Evolutionary conservation across 2,888 invertebrate species (phyloP).

Genomic region (Morpho deidamia): DNA sequence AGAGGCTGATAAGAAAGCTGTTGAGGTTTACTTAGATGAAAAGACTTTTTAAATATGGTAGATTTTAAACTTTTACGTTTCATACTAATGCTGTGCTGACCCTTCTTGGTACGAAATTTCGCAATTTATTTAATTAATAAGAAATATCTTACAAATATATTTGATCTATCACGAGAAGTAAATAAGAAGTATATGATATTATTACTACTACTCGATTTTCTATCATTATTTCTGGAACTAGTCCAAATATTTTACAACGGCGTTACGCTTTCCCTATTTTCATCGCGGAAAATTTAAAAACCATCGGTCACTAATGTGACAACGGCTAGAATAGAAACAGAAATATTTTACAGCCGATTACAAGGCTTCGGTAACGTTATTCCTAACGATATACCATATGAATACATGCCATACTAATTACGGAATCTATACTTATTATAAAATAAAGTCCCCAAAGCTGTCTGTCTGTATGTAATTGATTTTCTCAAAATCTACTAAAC

Average conservation of each 20-base stretch:
- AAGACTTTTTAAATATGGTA: too few relatives aligned
- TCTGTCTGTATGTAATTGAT: too few relatives aligned
- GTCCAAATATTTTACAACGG: conserved; percentile 70
- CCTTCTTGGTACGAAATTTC: too few relatives aligned
- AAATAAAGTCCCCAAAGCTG: too few relatives aligned
- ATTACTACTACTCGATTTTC: conserved; percentile 59
- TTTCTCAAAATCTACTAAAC: too few relatives aligned
- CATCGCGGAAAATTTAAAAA: conserved; percentile 76
- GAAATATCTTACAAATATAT: background rate
- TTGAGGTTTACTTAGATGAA: too few relatives aligned
- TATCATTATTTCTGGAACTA: conserved; percentile 67
- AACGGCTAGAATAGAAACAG: conserved; percentile 71
- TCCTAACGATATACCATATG: conserved; percentile 3
- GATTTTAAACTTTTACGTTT: too few relatives aligned
- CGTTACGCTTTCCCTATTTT: conserved; percentile 76
- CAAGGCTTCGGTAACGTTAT: conserved; percentile 43
- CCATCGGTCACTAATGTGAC: conserved; percentile 75
- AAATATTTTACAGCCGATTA: conserved; percentile 73
- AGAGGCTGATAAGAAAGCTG: too few relatives aligned
- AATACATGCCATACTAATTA: background rate
- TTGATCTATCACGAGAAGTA: conserved; percentile 28
- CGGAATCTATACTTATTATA: too few relatives aligned
- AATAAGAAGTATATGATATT: conserved; percentile 29
- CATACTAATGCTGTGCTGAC: too few relatives aligned
- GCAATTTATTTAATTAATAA: background rate